Evolutionary conservation across 2,888 invertebrate species (phyloP), one percentile per base, ranked within the genome.

Genomic region (Hypomecis punctinalis): DNA sequence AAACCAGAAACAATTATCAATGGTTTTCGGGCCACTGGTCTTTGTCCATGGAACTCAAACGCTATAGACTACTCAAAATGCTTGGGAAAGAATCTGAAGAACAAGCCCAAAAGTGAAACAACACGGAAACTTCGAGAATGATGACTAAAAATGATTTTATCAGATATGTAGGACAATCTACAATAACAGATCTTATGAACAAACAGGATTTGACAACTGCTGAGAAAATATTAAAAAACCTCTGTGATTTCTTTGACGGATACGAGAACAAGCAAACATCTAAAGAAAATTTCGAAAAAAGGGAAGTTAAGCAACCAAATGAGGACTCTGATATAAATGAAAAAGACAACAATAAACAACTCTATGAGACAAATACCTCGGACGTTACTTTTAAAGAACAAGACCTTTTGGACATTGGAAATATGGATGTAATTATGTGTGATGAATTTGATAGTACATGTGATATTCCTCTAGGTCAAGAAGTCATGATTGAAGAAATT

Each of bases 41-140:
- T 71, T 36, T 67, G 42, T 55, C 68, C 67, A 23, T 70, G 48
- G 56, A 46, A 67, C 42, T 11, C 47, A 47, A 43, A 61, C 8
- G 63, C 66, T 40, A 51, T 66, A 23, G 54, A 62, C 51, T 66
- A 54, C 37, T 53, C 46, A 9, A 66, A 66, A 60, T 66, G 63
- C 51, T 51, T 66, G 42, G 58, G 54, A n/a, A 46, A 61, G 36
- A 51, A 51, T 51, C 39, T 54, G 40, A 55, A 53, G 39, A n/a
- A 51, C 43, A 43, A 49, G 35, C 23, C 40, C 11, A 42, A 48
- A 36, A 10, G 9, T 48, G 51, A 47, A 23, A 10, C 40, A 51
- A 60, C 37, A 42, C 42, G 36, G 45, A 13, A 59, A 53, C 39
- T 52, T 39, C 52, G n/a, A 52, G 39, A 36, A 39, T 39, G 10